Conservation (phyloP, 2,797 vertebrate genomes). For the Oreochromis grahami region DNA sequence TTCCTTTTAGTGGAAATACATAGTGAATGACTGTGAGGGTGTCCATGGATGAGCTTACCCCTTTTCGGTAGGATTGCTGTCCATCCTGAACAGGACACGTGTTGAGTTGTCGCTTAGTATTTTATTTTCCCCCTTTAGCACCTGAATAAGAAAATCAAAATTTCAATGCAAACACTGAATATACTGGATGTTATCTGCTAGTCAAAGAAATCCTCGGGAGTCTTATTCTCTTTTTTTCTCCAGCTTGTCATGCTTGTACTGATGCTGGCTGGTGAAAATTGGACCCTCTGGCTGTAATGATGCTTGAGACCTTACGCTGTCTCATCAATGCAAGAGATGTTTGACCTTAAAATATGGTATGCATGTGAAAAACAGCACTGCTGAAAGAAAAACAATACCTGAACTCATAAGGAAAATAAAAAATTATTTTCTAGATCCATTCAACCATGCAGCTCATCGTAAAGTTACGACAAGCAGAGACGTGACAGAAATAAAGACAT, state of each 20-base stretch:
- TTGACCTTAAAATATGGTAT: background rate
- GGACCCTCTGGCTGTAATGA: slow-evolving; percentile 35
- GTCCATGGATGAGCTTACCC: slow-evolving; percentile 8
- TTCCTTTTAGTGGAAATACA: slow-evolving; percentile 23
- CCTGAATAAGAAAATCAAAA: background rate
- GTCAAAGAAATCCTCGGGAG: slow-evolving; percentile 28
- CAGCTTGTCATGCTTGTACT: background rate
- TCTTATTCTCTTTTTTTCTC: slow-evolving; percentile 9
- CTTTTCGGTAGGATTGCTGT: slow-evolving; percentile 22
- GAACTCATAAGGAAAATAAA: background rate
- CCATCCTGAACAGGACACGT: background rate
- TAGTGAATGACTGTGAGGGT: slow-evolving; percentile 48
- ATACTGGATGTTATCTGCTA: slow-evolving; percentile 25
- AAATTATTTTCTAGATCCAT: background rate
- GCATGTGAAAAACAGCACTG: background rate
- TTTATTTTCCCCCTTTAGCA: background rate
- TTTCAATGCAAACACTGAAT: background rate
- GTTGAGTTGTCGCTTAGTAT: background rate
- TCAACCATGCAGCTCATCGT: background rate
- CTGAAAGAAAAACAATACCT: background rate
- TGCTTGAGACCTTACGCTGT: background rate
- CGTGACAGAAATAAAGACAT: background rate
- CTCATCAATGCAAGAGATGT: background rate
- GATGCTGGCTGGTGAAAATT: slow-evolving; percentile 44
- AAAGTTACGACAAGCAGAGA: background rate